Percentiles rank a stretch among this genome's conserved stretches.
Evolutionary conservation across 2,797 vertebrate species (phyloP).

Genomic region (Hydrocynus forskahlii): DNA sequence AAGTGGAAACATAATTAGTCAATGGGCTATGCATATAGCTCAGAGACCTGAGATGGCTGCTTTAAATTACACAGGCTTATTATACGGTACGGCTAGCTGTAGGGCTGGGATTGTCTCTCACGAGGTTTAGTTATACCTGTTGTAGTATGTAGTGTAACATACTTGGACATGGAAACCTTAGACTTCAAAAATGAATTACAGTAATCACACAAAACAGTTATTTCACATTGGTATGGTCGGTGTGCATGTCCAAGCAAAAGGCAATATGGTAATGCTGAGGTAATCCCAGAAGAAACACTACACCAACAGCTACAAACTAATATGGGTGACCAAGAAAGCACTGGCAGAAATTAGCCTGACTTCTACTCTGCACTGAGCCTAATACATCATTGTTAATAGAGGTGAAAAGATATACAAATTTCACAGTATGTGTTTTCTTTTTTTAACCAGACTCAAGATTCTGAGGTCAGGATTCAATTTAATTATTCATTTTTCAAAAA

Average conservation of each 20-base stretch:
- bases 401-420: too few species aligned
- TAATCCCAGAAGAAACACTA: not conserved
- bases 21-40: constrained; percentile 20
- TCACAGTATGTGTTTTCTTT: too few species aligned
- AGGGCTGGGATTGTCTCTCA: constrained; percentile 13
- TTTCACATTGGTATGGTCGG: not conserved
- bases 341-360: not conserved
- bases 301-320: not conserved
- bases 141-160: not conserved
- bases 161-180: constrained; percentile 5
- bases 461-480: too few species aligned
- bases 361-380: not conserved
- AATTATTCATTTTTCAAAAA: too few species aligned
- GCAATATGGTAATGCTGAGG: not conserved
- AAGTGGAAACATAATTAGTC: constrained; percentile 36
- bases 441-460: too few species aligned
- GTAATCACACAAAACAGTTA: not conserved
- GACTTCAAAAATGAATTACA: not conserved
- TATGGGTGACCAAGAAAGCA: not conserved
- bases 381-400: not conserved
- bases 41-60: constrained; percentile 8
- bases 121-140: not conserved
- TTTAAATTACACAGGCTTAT: constrained; percentile 32
- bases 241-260: not conserved
- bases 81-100: not conserved